These are phyloP conservation scores for Drosophila sp. DNA, from an alignment of 1,140 invertebrate genomes.

Conservation along the genomic window DNA sequence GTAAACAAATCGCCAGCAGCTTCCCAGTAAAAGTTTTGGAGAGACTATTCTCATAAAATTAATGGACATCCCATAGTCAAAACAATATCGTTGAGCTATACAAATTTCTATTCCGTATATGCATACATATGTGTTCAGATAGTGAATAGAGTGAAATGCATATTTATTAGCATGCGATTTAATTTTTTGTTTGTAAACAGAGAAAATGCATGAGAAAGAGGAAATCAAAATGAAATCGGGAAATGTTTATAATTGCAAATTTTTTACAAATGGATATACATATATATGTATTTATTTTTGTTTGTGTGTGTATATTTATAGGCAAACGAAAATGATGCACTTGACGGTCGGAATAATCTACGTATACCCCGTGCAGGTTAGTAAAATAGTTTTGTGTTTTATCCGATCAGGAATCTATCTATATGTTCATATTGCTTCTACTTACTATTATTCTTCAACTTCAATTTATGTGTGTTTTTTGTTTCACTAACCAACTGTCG, in stretches of 20 bases:
- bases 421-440: constrained; percentile 13
- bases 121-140: neutral
- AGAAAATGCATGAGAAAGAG: constrained; percentile 6
- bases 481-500: constrained; percentile 16
- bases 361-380: constrained; percentile 58
- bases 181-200: constrained; percentile 9
- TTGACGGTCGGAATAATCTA: constrained; percentile 25
- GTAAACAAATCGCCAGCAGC: constrained; percentile 21
- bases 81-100: neutral
- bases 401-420: constrained; percentile 18
- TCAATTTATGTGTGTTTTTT: constrained; percentile 33
- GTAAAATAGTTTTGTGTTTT: constrained; percentile 35
- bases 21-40: neutral
- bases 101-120: neutral
- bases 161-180: constrained; percentile 12
- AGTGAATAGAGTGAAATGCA: constrained; percentile 1
- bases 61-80: neutral
- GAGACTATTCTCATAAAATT: neutral
- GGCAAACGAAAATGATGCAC: constrained; percentile 8
- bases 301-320: neutral
- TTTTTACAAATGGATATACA: constrained; percentile 13
- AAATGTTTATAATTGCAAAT: constrained; percentile 23
- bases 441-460: constrained; percentile 35
- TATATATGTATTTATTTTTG: constrained; percentile 13
- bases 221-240: neutral